Percentiles rank a stretch among this genome's conserved stretches.
phyloP scores from a whole-genome alignment of 2,888 invertebrate species.

The Cerceris ruficornis region DNA sequence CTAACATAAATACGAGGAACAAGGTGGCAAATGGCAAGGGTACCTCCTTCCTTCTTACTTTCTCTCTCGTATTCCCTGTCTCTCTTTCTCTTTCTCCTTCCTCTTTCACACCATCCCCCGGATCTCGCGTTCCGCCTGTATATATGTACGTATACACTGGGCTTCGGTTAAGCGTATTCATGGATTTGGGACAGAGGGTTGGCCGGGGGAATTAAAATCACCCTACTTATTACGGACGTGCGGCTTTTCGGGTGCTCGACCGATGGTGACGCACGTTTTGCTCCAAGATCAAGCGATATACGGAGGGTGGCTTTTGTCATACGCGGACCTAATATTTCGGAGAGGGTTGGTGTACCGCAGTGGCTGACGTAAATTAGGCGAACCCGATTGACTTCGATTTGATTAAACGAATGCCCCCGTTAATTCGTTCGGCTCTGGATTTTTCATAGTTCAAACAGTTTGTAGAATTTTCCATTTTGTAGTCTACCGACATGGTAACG shows the following conservation, averaged over 20 bases:
- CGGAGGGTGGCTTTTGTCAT: slow-evolving; percentile 34
- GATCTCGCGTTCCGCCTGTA: not conserved
- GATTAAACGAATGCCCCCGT: slow-evolving; percentile 16
- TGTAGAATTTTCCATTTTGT: no score
- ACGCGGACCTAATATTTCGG: slow-evolving; percentile 51
- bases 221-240: slow-evolving; percentile 70
- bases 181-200: slow-evolving; percentile 69
- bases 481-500: no score
- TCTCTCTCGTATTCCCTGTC: slow-evolving; percentile 2
- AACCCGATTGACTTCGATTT: slow-evolving; percentile 34
- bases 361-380: slow-evolving; percentile 46
- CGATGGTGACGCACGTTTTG: slow-evolving; percentile 46
- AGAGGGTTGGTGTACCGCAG: slow-evolving; percentile 42
- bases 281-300: slow-evolving; percentile 55
- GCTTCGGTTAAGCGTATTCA: slow-evolving; percentile 63
- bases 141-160: slow-evolving; percentile 1
- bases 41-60: slow-evolving; percentile 61
- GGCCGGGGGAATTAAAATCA: slow-evolving; percentile 74
- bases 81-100: slow-evolving; percentile 14
- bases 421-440: slow-evolving; percentile 18
- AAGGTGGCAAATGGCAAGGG: slow-evolving; percentile 70
- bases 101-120: slow-evolving; percentile 23
- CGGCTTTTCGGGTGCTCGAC: slow-evolving; percentile 64
- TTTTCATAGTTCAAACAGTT: no score
- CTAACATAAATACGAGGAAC: slow-evolving; percentile 67